Evolutionary conservation across 1,140 invertebrate species (phyloP), one percentile per base, ranked within the genome.

Genomic region (Musca domestica): DNA sequence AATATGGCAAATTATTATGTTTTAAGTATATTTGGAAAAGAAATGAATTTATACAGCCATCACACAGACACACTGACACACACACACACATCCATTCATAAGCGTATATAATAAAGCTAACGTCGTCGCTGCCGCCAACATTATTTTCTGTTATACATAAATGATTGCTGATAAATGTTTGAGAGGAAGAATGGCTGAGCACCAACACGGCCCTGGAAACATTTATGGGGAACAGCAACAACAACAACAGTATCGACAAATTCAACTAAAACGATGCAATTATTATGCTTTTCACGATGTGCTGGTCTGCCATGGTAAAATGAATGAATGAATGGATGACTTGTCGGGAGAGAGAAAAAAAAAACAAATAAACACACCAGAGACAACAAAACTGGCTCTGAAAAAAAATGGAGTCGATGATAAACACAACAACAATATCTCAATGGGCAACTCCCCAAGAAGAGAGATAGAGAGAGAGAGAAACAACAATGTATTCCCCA

Each of bases 261-360:
- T 12, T 10, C 12, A 41, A 41, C 34, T 67, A 23, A 48, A 52
- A 34, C 66, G 25, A 66, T 66, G 63, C 67, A 69, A 69, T 69
- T 69, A 69, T 69, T 69, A 69, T 34, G 63, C 67, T 69, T 65
- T 65, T 69, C 61, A 69, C 63, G 63, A 69, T 69, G 67, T 69
- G 67, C 48, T 41, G 34, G n/a, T 41, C 34, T 41, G 34, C 34
- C 34, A 41, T 9, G 6, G 12, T 3, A 30, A 3, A 41, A 41
- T 41, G 34, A 41, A 41, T 41, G 10, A 41, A 41, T 41, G 34
- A 9, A 5, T 41, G 6, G 10, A 10, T 41, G n/a, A n/a, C n/a
- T n/a, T n/a, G 27, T 3, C 3, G 27, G 27, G 27, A 30, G 10
- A 41, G 34, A 2, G 34, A 41, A 41, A 41, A 5, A 41, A 30